Percentiles rank a stretch among this genome's conserved stretches.
Conservation (phyloP, 2,113 vertebrate species). For the Cisticola juncidis region DNA sequence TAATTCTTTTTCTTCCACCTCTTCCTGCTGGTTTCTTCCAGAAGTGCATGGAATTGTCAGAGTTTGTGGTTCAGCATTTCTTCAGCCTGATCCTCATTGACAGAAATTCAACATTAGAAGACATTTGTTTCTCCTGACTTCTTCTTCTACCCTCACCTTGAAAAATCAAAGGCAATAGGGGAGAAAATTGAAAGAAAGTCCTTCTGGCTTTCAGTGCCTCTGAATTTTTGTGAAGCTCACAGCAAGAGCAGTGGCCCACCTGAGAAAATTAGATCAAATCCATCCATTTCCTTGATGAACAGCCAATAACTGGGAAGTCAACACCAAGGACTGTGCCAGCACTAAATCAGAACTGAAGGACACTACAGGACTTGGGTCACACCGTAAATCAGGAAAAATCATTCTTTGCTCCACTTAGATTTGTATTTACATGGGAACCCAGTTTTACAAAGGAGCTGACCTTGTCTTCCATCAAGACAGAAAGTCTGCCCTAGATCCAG, state of each 20-base stretch:
- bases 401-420: conserved; percentile 21
- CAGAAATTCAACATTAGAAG: neutral
- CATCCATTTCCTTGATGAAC: conserved; percentile 54
- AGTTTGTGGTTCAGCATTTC: neutral
- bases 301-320: conserved; percentile 57
- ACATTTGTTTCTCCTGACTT: neutral
- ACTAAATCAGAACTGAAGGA: conserved; percentile 67
- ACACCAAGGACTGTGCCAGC: conserved; percentile 17
- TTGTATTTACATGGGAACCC: conserved; percentile 48
- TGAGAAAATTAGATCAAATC: conserved; percentile 31
- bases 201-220: neutral
- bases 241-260: neutral
- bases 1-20: neutral
- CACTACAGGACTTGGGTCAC: conserved; percentile 28
- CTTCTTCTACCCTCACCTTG: neutral
- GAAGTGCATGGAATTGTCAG: neutral
- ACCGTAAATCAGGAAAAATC: conserved; percentile 36
- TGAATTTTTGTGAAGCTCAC: neutral
- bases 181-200: neutral
- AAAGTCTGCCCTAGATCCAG: neutral
- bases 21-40: neutral
- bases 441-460: conserved; percentile 21
- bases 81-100: neutral
- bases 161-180: neutral
- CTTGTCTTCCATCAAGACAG: conserved; percentile 14